These are phyloP conservation scores for Cynopterus sphinx DNA, from an alignment of 2,797 vertebrate genomes.

Conservation along the genomic window DNA sequence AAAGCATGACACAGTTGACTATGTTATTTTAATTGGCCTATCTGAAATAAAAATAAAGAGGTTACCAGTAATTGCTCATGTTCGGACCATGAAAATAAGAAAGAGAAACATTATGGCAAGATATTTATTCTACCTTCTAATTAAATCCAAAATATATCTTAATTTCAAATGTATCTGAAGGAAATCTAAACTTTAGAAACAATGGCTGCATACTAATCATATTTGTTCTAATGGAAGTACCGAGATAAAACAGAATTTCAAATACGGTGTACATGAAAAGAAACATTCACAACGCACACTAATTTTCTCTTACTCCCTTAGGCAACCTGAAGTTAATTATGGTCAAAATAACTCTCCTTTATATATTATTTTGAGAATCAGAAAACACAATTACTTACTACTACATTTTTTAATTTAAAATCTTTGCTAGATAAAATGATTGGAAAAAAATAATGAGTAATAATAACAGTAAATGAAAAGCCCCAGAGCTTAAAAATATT, in stretches of 20 bases:
- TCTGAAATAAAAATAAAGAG: constrained; percentile 26
- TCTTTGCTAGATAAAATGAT: background rate
- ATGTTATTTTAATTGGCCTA: background rate
- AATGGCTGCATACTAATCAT: background rate
- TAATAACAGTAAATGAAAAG: background rate
- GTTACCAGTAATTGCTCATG: background rate
- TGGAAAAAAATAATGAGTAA: constrained; percentile 23
- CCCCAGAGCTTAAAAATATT: background rate
- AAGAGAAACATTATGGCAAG: background rate
- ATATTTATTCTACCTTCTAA: background rate
- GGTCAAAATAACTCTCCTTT: background rate
- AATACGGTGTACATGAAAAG: background rate
- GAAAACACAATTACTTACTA: background rate
- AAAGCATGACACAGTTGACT: background rate
- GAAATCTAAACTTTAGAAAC: constrained; percentile 37
- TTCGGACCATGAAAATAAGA: background rate
- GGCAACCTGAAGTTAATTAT: constrained; percentile 23
- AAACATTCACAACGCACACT: constrained; percentile 12
- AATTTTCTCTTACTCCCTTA: constrained; percentile 1
- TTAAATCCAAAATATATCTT: background rate
- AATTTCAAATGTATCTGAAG: constrained; percentile 26
- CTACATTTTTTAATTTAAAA: background rate
- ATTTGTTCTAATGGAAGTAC: constrained; percentile 21
- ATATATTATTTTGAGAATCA: constrained; percentile 30
- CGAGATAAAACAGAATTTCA: constrained; percentile 7